Base-by-base conservation (phyloP, 2,888 invertebrate genomes). In the Calliscelio sp. region DNA sequence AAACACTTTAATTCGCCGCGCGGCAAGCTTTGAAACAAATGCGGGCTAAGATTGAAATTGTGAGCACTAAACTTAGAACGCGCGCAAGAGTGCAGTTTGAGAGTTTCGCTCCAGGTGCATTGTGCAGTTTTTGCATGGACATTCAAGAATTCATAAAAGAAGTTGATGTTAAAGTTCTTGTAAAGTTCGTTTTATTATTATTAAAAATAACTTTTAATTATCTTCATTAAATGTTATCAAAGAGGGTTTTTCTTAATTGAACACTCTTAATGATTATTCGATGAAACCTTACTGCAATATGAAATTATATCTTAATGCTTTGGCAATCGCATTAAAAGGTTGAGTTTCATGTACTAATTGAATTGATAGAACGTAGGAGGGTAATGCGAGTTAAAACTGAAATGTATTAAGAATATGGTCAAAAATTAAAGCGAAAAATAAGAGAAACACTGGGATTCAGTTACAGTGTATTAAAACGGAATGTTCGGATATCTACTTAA, bases 1-100 rank as follows among this genome's bases (percentile, higher is more conserved):
- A 71, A 82, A 71, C 71, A 59, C 77, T 82, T 77, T 71, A 71
- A 77, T 82, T 77, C 49, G 38, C 44, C 46, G 68, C 74, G 28
- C 59, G 59, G 59, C 41, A 51, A 16, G 74, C 74, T 75, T 70
- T 63, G 55, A 74, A 61, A 75, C 71, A 25, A 77, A 81, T 46
- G 32, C 18, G 35, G 22, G 14, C 66, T 74, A 68, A 68, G 61
- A 68, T 61, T 68, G 53, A 74, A 81, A 68, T 74, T 74, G 32
- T 41, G 35, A 22, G 22, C 18, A 53, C 74, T 80, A 80, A 80
- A 80, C 38, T 74, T 74, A 74, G 74, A 81, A 28, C 32, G 14
- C 38, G 20, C 46, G 59, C 49, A 55, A 63, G 51, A 18, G 63
- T 18, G 49, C 61, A 4, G n/a, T 25, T 55, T 61, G 61, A 61